Percentiles rank a stretch among this genome's conserved stretches.
Conservation (phyloP, 2,113 vertebrate genomes). For the Urocitellus parryii region DNA sequence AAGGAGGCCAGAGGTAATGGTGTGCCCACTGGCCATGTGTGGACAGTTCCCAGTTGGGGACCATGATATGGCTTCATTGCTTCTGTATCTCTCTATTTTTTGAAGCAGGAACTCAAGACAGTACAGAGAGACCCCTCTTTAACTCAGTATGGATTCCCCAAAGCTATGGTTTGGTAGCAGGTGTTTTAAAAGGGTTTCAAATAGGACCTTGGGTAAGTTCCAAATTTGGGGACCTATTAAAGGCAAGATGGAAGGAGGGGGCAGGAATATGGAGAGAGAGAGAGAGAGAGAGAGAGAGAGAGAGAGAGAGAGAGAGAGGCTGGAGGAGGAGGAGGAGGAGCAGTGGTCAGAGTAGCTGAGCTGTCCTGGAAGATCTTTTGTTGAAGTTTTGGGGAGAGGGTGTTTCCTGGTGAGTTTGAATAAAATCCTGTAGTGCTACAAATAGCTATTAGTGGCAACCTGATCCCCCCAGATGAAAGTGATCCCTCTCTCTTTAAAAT, state of each 20-base stretch:
- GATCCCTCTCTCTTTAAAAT: background rate
- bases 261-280: background rate
- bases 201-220: background rate
- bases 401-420: background rate
- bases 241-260: background rate
- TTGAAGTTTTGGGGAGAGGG: background rate
- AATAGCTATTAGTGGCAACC: background rate
- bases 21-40: accelerated
- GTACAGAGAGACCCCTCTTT: background rate
- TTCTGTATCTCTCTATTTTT: background rate
- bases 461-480: background rate
- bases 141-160: background rate
- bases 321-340: too few species aligned
- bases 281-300: too few species aligned
- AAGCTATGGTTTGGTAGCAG: background rate
- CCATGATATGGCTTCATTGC: background rate
- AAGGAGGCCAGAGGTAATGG: background rate
- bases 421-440: background rate
- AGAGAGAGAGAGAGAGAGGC: too few species aligned
- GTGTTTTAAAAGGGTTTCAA: background rate
- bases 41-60: background rate
- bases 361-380: background rate
- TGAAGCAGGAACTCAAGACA: background rate
- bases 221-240: background rate
- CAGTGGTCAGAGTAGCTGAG: background rate